A percentile compares a stretch with the other conserved stretches of the same genome.
phyloP scores from a whole-genome alignment of 2,888 invertebrate genomes.

The Ennomos fuscantarius region DNA sequence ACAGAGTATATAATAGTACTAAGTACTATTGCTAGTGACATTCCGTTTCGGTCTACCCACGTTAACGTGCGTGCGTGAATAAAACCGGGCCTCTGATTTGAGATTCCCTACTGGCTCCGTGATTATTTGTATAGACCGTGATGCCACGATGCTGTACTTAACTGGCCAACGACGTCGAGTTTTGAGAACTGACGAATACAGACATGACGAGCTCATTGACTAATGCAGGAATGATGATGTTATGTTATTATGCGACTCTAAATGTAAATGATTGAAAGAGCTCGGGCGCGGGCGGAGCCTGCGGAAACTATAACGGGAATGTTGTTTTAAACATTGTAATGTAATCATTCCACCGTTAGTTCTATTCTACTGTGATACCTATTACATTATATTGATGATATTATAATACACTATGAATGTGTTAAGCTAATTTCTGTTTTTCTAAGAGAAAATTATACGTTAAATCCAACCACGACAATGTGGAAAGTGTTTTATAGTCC shows the following conservation, averaged over 20 bases:
- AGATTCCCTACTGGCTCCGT: constrained; percentile 2
- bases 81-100: background rate
- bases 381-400: too few relatives aligned
- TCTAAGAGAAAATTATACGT: background rate
- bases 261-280: constrained; percentile 38
- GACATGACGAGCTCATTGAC: constrained; percentile 35
- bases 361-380: too few relatives aligned
- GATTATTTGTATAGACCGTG: background rate
- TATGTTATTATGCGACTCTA: constrained; percentile 7
- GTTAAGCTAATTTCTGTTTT: background rate
- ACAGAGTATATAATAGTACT: too few relatives aligned
- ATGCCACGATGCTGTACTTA: constrained; percentile 1
- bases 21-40: background rate
- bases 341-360: too few relatives aligned
- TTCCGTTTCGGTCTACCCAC: constrained; percentile 5
- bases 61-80: constrained; percentile 1
- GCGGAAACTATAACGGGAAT: constrained; percentile 13
- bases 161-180: constrained; percentile 22
- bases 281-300: background rate
- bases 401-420: too few relatives aligned
- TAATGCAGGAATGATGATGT: constrained; percentile 34
- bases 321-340: background rate
- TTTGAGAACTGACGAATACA: constrained; percentile 44
- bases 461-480: constrained; percentile 46
- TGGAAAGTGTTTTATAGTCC: constrained; percentile 50